Evolutionary conservation across 2,113 vertebrate genomes (phyloP).

Genomic region (Tachysurus vachellii): DNA sequence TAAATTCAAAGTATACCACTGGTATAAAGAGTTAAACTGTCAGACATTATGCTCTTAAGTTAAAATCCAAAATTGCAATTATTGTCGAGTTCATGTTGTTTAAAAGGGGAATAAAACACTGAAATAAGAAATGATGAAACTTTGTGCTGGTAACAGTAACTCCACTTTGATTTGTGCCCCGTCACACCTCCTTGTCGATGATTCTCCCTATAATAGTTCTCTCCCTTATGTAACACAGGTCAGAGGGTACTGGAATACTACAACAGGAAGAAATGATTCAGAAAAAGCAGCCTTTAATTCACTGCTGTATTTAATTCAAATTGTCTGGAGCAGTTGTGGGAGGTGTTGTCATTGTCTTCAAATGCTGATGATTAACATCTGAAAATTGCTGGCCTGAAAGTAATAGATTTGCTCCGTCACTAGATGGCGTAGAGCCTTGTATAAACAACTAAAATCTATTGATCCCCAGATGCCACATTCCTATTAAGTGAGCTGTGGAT

Average conservation of each 20-base stretch:
- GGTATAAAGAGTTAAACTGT: background rate
- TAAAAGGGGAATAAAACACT: background rate
- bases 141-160: background rate
- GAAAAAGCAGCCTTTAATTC: background rate
- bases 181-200: background rate
- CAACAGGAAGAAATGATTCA: background rate
- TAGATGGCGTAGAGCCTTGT: slow-evolving; percentile 1
- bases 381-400: slow-evolving; percentile 6
- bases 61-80: background rate
- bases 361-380: background rate
- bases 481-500: slow-evolving; percentile 20
- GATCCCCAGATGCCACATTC: slow-evolving; percentile 30
- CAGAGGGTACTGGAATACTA: background rate
- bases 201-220: background rate
- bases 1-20: no score
- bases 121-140: background rate
- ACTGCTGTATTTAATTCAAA: background rate
- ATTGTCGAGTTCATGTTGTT: background rate
- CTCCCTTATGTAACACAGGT: background rate
- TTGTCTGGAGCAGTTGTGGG: background rate
- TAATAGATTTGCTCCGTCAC: background rate
- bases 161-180: background rate
- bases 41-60: background rate
- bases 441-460: slow-evolving; percentile 9
- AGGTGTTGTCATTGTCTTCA: background rate